phyloP scores from a whole-genome alignment of 2,888 invertebrate genomes.

The Drosophila seclusa region DNA sequence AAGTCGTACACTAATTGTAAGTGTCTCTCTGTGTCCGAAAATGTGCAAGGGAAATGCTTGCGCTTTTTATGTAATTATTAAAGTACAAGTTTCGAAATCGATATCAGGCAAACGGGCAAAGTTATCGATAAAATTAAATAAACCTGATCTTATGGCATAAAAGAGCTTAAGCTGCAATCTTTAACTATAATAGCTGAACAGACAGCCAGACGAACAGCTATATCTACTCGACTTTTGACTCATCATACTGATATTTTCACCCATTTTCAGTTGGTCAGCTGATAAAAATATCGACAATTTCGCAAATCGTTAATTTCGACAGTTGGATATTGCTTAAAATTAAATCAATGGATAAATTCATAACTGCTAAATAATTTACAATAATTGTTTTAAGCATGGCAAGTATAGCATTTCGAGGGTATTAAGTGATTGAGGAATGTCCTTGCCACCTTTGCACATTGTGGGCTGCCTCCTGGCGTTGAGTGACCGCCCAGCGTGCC shows the following conservation, averaged over 20 bases:
- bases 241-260: neutral
- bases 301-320: neutral
- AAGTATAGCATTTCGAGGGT: neutral
- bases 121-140: neutral
- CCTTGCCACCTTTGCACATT: neutral
- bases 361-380: too few species aligned
- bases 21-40: neutral
- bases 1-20: neutral
- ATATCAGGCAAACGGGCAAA: neutral
- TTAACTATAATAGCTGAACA: neutral
- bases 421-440: neutral
- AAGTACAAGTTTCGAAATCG: neutral
- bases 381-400: neutral
- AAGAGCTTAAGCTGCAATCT: neutral
- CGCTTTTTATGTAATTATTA: neutral
- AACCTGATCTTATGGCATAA: neutral
- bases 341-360: neutral
- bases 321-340: neutral
- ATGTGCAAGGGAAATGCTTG: neutral
- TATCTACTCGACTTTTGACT: neutral
- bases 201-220: neutral
- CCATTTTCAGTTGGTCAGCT: too few species aligned
- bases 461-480: conserved; percentile 14
- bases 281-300: too few species aligned
- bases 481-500: conserved; percentile 6